Conservation (phyloP, 2,888 invertebrate genomes). For the Spialia ferax region DNA sequence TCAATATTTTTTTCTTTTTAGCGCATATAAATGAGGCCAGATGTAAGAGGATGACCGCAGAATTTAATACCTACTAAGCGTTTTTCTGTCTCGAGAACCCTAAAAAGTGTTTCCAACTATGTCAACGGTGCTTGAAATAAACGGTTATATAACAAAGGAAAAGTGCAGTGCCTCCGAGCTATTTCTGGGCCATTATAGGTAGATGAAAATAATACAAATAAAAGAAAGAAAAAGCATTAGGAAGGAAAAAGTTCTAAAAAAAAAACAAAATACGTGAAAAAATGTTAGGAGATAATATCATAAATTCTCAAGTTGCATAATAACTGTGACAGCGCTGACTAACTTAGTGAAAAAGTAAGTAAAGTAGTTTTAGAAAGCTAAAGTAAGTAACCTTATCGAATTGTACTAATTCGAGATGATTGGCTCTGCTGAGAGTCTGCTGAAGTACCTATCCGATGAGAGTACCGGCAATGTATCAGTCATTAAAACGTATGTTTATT, state of each 20-base stretch:
- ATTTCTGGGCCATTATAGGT: conserved; percentile 10
- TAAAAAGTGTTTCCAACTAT: conserved; percentile 36
- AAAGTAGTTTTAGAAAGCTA: conserved; percentile 45
- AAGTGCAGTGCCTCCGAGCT: conserved; percentile 19
- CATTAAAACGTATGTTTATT: conserved; percentile 25
- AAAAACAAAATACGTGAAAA: neutral
- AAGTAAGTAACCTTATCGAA: conserved; percentile 47
- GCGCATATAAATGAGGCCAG: conserved; percentile 10
- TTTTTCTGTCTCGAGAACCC: conserved; percentile 32
- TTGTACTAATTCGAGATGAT: conserved; percentile 38
- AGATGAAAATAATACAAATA: neutral
- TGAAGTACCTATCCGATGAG: too few species aligned
- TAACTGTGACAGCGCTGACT: neutral
- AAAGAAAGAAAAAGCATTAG: neutral
- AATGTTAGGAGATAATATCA: neutral
- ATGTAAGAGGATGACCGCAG: conserved; percentile 18
- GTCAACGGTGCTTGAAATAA: conserved; percentile 32
- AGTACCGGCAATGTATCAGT: neutral
- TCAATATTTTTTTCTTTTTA: conserved; percentile 1
- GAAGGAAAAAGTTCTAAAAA: too few species aligned
- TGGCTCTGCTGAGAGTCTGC: conserved; percentile 1
- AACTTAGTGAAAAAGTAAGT: neutral
- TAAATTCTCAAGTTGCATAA: neutral
- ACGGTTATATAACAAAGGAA: conserved; percentile 24
- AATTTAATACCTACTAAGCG: conserved; percentile 23